Evolutionary conservation across 2,888 invertebrate genomes (phyloP).

Genomic region (Drosophila affinis): DNA sequence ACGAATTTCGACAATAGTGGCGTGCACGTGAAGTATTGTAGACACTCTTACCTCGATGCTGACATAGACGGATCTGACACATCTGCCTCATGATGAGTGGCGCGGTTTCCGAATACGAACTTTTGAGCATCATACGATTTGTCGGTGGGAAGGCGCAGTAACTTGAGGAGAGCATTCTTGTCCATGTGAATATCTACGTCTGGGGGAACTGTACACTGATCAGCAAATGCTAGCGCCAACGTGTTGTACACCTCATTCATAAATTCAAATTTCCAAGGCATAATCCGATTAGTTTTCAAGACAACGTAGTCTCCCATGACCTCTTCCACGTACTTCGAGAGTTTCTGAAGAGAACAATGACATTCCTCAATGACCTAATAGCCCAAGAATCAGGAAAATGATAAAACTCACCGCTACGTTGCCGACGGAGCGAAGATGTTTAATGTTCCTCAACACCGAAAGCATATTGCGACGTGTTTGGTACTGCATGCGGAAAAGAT

Average conservation of each 20-base stretch:
- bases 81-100: conserved; percentile 73
- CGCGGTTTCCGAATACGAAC: conserved; percentile 79
- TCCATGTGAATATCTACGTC: conserved; percentile 28
- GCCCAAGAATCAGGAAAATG: not conserved
- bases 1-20: no score
- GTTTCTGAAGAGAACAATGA: conserved; percentile 57
- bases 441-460: conserved; percentile 68
- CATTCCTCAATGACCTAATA: not conserved
- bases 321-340: conserved; percentile 74
- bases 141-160: conserved; percentile 68
- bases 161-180: conserved; percentile 49
- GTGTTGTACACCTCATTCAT: conserved; percentile 81
- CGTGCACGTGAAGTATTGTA: no score
- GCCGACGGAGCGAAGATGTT: conserved; percentile 57
- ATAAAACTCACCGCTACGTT: conserved; percentile 60
- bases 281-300: conserved; percentile 76
- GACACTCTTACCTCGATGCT: conserved; percentile 33
- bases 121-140: conserved; percentile 61
- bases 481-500: conserved; percentile 76
- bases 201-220: conserved; percentile 60
- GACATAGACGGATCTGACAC: conserved; percentile 19
- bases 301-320: conserved; percentile 80
- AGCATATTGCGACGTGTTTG: conserved; percentile 80
- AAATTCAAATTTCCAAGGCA: conserved; percentile 82
- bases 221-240: conserved; percentile 73